Base-by-base conservation (phyloP, 2,113 vertebrate genomes). In the Polypterus bichir region DNA sequence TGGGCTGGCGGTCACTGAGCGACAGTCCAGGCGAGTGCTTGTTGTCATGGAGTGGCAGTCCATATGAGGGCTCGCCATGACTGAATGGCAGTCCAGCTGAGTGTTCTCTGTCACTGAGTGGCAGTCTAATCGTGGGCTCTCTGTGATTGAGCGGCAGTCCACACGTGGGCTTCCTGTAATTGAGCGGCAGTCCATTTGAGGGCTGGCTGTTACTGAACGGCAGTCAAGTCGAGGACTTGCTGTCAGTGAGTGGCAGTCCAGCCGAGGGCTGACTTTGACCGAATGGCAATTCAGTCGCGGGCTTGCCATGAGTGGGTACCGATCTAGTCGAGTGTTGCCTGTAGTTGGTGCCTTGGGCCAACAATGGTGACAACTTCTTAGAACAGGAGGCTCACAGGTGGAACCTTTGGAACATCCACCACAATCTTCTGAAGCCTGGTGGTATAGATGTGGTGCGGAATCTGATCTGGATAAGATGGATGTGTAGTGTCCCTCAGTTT, bases 391-490 rank as follows among this genome's bases (percentile, higher is more conserved):
- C 45, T 73, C 64, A n/a, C 71, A 76, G 46, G 63, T 56, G 44
- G 27, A 27, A 27, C 27, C 27, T 27, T 27, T 27, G 27, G 27
- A 1, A 27, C 27, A 27, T 27, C 27, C 27, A 27, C 66, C 70
- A 9, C 6, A 7, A 51, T 66, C 69, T 44, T 72, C 75, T 3
- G 79, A 57, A 70, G 79, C 79, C 72, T 83, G 81, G 61, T 80
- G 78, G 60, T 84, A 82, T 4, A 82, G 81, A 71, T 84, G 74
- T 53, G 77, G 78, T 57, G 81, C 79, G 54, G 81, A 76, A 27
- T 66, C 58, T 9, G n/a, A 49, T 44, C 59, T 79, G 46, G 76
- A 75, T 5, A 77, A 74, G 66, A 76, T 80, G 66, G 74, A 67
- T 27, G 27, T 27, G 2, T 73, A 68, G 51, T 76, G 77, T 59